Conservation (phyloP, 2,888 invertebrate genomes). For the Melanostoma mellinum region DNA sequence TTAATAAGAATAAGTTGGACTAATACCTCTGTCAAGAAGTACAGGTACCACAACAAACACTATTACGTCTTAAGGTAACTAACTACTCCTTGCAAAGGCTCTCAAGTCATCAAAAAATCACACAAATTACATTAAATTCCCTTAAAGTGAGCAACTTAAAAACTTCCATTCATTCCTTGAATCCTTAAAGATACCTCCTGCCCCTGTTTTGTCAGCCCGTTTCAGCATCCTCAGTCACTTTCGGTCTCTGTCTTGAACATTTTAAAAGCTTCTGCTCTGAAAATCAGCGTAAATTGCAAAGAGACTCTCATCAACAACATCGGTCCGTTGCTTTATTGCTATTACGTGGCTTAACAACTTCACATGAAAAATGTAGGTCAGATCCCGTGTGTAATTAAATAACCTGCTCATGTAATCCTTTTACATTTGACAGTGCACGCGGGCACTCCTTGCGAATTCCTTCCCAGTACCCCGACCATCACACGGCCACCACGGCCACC, state of each 20-base stretch:
- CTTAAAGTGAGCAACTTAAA: too few relatives aligned
- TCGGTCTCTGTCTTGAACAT: slow-evolving; percentile 24
- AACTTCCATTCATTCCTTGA: too few relatives aligned
- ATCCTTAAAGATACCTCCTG: too few relatives aligned
- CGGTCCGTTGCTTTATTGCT: too few relatives aligned
- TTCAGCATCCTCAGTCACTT: slow-evolving; percentile 1
- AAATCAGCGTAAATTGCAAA: slow-evolving; percentile 30
- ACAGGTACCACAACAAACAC: too few relatives aligned
- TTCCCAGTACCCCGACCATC: neutral
- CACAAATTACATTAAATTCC: too few relatives aligned
- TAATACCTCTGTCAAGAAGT: too few relatives aligned
- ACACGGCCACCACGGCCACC: slow-evolving; percentile 7
- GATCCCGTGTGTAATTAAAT: slow-evolving; percentile 72
- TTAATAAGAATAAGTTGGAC: too few relatives aligned
- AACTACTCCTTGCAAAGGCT: too few relatives aligned
- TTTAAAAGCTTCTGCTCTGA: slow-evolving; percentile 60
- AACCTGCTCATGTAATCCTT: slow-evolving; percentile 70
- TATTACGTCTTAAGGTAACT: too few relatives aligned
- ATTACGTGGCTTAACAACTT: slow-evolving; percentile 32
- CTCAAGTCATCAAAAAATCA: too few relatives aligned
- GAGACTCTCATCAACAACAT: slow-evolving; percentile 14
- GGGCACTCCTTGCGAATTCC: slow-evolving; percentile 27
- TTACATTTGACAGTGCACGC: slow-evolving; percentile 60
- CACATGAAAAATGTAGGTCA: slow-evolving; percentile 58
- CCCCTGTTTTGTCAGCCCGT: too few relatives aligned